A percentile compares a stretch with the other conserved stretches of the same genome.
Evolutionary conservation across 2,797 vertebrate genomes (phyloP).

Genomic region (Acanthurus lineatus): DNA sequence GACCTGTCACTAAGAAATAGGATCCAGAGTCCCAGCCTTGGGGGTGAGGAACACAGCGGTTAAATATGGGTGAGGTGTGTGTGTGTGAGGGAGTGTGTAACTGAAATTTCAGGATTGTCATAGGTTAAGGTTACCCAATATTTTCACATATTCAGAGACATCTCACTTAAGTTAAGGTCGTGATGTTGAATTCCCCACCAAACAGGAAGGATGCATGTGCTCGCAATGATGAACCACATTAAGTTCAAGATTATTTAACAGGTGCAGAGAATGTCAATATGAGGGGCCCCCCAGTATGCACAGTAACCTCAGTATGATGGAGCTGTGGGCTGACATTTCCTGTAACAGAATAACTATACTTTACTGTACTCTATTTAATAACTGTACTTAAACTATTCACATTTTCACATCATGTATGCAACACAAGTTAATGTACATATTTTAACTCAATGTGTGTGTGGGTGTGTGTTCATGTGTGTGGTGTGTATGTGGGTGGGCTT

Average conservation of each 20-base stretch:
- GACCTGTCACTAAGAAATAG: conserved; percentile 79
- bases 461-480: too few relatives aligned
- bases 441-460: too few relatives aligned
- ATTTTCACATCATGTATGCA: too few relatives aligned
- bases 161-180: conserved; percentile 10
- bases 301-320: conserved; percentile 18
- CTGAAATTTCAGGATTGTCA: conserved; percentile 13
- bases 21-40: conserved; percentile 63
- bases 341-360: neutral
- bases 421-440: too few relatives aligned
- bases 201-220: conserved; percentile 48
- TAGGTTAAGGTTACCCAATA: conserved; percentile 11
- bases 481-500: too few relatives aligned
- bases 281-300: neutral
- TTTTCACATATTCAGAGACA: neutral
- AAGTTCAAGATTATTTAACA: conserved; percentile 4
- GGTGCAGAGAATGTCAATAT: conserved; percentile 24
- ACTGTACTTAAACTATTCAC: too few relatives aligned
- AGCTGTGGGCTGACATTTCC: conserved; percentile 7
- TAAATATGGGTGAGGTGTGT: conserved; percentile 47
- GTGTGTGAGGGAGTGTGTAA: neutral
- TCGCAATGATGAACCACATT: conserved; percentile 27
- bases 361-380: too few relatives aligned
- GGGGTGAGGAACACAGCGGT: conserved; percentile 39
- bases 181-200: conserved; percentile 18